Evolutionary conservation across 2,113 vertebrate species (phyloP).

Genomic region (Notarius lentiginosus): DNA sequence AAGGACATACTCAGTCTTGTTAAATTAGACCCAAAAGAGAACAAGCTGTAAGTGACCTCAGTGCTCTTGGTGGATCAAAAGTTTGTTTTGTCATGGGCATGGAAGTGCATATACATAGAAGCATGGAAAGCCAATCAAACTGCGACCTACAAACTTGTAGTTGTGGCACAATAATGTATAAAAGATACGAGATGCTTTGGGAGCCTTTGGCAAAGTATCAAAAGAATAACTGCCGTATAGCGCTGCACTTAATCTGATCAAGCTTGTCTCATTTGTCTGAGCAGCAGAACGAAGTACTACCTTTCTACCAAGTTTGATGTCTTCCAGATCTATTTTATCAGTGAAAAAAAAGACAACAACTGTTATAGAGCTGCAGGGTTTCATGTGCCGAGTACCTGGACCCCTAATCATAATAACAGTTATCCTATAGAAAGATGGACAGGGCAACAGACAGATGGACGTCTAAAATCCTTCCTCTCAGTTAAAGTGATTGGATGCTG

Average conservation of each 20-base stretch:
- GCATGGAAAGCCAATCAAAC: not conserved
- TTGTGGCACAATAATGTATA: not conserved
- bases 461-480: conserved; percentile 72
- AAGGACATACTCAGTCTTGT: no score
- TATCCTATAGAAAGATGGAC: not conserved
- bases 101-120: not conserved
- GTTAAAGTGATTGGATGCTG: conserved; percentile 70
- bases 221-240: not conserved
- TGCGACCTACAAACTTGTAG: not conserved
- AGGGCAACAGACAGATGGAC: conserved; percentile 61
- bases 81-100: not conserved
- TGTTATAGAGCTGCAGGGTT: not conserved
- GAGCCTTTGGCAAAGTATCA: not conserved
- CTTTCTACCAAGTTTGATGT: not conserved
- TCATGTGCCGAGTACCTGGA: not conserved
- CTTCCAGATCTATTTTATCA: not conserved
- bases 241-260: not conserved
- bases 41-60: no score
- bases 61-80: not conserved
- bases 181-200: not conserved
- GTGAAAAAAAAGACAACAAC: not conserved
- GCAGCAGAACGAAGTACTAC: not conserved
- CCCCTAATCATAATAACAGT: not conserved
- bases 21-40: no score
- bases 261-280: not conserved